Conservation (phyloP, 2,888 invertebrate genomes). For the Oasisia sp. region DNA sequence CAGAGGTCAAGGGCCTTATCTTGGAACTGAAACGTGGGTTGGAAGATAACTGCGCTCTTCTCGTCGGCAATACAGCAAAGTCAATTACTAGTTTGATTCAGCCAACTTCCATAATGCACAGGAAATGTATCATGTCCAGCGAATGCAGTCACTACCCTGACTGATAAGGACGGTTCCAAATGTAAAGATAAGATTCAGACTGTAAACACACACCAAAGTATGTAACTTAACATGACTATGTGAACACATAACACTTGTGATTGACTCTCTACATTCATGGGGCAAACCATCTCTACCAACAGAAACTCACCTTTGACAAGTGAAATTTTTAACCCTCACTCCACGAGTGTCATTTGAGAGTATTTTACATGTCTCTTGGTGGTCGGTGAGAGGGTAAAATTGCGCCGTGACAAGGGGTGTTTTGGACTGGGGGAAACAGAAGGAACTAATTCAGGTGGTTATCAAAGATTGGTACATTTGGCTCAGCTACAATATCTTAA, state of each 20-base stretch:
- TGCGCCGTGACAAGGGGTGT: conserved; percentile 71
- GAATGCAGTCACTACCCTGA: too few relatives aligned
- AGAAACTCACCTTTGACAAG: conserved; percentile 74
- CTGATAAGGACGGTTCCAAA: too few relatives aligned
- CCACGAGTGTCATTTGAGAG: conserved; percentile 50
- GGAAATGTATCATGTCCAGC: too few relatives aligned
- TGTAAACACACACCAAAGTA: not conserved
- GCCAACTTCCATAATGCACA: too few relatives aligned
- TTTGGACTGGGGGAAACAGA: conserved; percentile 61
- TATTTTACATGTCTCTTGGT: conserved; percentile 57
- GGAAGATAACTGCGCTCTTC: too few relatives aligned
- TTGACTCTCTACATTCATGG: not conserved
- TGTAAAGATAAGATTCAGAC: too few relatives aligned
- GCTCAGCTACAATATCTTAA: too few relatives aligned
- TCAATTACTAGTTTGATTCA: too few relatives aligned
- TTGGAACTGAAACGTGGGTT: too few relatives aligned
- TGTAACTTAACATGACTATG: not conserved
- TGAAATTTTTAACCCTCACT: conserved; percentile 69
- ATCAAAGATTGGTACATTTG: too few relatives aligned
- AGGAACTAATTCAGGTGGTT: not conserved
- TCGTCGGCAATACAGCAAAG: too few relatives aligned
- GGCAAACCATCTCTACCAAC: not conserved
- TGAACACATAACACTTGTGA: not conserved
- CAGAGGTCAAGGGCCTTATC: too few relatives aligned
- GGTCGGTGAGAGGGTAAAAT: conserved; percentile 73